phyloP scores from a whole-genome alignment of 2,113 vertebrate genomes.

The Laticauda colubrina region DNA sequence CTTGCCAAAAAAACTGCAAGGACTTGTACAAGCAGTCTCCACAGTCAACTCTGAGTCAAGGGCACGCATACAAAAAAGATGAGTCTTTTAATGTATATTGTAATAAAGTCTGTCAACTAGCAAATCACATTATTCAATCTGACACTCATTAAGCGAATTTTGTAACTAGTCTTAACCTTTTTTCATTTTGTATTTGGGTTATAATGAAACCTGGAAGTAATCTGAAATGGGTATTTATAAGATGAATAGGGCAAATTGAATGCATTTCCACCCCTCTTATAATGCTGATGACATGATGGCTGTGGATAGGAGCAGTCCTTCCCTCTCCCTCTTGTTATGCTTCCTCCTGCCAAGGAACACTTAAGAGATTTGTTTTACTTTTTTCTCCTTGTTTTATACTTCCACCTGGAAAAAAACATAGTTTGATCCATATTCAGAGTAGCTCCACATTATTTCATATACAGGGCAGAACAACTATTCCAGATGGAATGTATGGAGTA shows the following conservation, averaged over 20 bases:
- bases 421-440: neutral
- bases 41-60: neutral
- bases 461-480: neutral
- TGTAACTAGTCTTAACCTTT: neutral
- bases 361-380: neutral
- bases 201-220: neutral
- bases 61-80: neutral
- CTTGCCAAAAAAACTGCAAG: neutral
- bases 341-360: neutral
- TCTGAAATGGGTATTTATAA: neutral
- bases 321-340: neutral
- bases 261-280: neutral
- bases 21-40: too few relatives aligned
- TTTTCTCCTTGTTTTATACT: neutral
- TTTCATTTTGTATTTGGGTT: neutral
- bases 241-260: neutral
- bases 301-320: neutral
- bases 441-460: neutral
- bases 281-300: neutral
- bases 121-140: neutral
- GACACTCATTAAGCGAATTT: neutral
- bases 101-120: neutral
- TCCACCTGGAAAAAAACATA: neutral
- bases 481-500: neutral
- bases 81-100: neutral